Conservation (phyloP, 2,888 invertebrate genomes). For the Sphecodes monilicornis region DNA sequence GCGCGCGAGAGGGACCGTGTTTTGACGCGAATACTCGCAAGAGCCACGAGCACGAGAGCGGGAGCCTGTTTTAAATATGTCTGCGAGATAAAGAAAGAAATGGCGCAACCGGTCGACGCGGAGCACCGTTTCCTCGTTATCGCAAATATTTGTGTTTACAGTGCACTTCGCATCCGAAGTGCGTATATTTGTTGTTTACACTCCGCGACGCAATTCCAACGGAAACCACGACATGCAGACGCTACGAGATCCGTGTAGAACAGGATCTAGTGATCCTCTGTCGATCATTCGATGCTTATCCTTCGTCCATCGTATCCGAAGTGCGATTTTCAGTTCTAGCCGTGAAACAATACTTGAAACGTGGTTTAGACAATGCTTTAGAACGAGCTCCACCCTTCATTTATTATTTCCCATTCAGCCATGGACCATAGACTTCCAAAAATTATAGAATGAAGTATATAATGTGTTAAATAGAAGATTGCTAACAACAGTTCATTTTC, state of each 20-base stretch:
- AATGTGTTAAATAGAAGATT: too few species aligned
- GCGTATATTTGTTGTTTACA: constrained; percentile 29
- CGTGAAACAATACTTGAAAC: too few species aligned
- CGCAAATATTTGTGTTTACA: constrained; percentile 46
- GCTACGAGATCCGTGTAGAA: neutral
- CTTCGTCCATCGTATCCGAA: too few species aligned
- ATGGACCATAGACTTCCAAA: too few species aligned
- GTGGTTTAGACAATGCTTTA: too few species aligned
- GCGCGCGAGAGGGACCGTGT: neutral
- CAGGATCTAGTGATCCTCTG: neutral
- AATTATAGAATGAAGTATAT: too few species aligned
- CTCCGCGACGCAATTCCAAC: constrained; percentile 1
- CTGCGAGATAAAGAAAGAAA: constrained; percentile 1
- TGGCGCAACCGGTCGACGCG: neutral
- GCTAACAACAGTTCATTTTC: too few species aligned
- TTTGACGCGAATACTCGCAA: neutral
- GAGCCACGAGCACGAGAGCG: neutral
- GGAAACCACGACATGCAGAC: neutral
- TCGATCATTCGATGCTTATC: neutral
- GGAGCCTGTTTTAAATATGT: neutral
- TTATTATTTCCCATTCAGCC: too few species aligned
- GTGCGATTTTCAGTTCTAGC: too few species aligned
- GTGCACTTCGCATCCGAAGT: constrained; percentile 17
- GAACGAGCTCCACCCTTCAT: too few species aligned
- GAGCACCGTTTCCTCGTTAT: constrained; percentile 21